A percentile compares a stretch with the other conserved stretches of the same genome.
These are phyloP conservation scores for Aeoliscus strigatus DNA, from an alignment of 2,797 vertebrate genomes.

Conservation along the genomic window DNA sequence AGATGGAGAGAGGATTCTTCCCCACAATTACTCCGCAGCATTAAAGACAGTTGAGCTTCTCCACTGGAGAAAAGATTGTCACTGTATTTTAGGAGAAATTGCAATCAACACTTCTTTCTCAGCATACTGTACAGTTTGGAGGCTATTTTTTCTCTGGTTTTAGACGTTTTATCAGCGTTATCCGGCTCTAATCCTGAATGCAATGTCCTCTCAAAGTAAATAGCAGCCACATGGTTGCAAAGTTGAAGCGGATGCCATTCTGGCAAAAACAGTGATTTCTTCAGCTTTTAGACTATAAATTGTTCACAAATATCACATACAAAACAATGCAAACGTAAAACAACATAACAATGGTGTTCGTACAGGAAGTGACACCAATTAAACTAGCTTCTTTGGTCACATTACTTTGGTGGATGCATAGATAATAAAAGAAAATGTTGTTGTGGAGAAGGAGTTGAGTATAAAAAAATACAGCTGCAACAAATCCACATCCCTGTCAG, in stretches of 20 bases:
- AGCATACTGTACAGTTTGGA: constrained; percentile 19
- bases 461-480: neutral
- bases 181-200: constrained; percentile 7
- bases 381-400: too few relatives aligned
- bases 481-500: neutral
- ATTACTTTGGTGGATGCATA: too few relatives aligned
- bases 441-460: neutral
- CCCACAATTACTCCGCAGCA: constrained; percentile 57
- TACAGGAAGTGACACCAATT: too few relatives aligned
- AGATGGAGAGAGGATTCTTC: constrained; percentile 69
- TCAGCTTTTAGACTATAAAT: too few relatives aligned
- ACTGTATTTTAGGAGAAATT: constrained; percentile 35
- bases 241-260: neutral
- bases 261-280: too few relatives aligned
- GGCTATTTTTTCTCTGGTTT: too few relatives aligned
- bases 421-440: too few relatives aligned
- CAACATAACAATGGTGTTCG: too few relatives aligned
- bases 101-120: constrained; percentile 44
- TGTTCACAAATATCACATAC: too few relatives aligned
- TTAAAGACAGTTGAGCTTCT: constrained; percentile 36
- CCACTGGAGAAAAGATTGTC: constrained; percentile 44
- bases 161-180: constrained; percentile 12
- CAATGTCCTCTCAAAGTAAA: neutral
- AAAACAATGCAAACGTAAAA: too few relatives aligned
- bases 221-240: neutral